Conservation (phyloP, 2,113 vertebrate species). For the Eurystomus gularis region DNA sequence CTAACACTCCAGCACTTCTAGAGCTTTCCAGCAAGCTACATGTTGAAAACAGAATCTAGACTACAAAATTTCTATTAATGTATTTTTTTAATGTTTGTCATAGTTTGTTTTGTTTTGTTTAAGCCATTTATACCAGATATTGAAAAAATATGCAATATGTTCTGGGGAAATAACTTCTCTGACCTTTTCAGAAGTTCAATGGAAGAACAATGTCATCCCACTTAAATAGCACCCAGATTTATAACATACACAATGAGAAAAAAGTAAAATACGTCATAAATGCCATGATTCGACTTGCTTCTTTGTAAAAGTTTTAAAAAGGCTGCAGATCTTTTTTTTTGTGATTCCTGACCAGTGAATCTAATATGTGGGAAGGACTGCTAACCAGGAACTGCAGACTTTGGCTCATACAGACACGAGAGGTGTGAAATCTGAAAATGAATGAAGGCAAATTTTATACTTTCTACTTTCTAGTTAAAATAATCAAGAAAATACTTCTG, state of each 20-base stretch:
- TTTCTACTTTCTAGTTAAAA: slow-evolving; percentile 22
- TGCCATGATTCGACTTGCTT: background rate
- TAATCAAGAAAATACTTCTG: background rate
- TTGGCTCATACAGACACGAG: background rate
- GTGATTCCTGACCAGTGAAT: background rate
- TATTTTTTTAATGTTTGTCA: background rate
- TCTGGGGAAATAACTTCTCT: background rate
- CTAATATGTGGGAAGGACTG: background rate
- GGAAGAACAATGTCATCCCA: background rate
- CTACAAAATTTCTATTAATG: background rate
- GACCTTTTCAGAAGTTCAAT: background rate
- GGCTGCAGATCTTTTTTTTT: background rate
- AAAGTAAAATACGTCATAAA: background rate
- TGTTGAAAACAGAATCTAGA: background rate
- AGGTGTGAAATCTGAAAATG: background rate
- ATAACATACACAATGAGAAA: background rate
- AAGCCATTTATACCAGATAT: background rate
- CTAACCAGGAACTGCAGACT: background rate
- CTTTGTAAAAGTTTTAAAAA: background rate
- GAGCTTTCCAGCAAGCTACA: background rate
- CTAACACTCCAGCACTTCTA: background rate
- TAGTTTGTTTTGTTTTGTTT: background rate
- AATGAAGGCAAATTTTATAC: background rate
- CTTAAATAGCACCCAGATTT: background rate
- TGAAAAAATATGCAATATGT: background rate